Evolutionary conservation across 2,888 invertebrate species (phyloP).

Genomic region (Crepidodera aurea): DNA sequence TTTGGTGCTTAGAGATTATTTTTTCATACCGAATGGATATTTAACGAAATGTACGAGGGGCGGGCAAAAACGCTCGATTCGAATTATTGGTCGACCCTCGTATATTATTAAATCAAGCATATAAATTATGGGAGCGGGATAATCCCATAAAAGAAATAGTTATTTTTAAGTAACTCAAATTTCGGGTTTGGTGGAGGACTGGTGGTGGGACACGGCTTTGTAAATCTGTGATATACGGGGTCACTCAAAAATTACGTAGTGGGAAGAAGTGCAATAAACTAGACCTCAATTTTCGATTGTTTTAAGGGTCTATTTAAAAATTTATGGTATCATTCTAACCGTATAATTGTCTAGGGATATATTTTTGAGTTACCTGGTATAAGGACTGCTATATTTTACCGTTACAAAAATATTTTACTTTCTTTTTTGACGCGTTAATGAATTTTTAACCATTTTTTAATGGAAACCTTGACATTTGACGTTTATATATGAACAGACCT

Average conservation of each 20-base stretch:
- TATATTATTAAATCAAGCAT: conserved; percentile 24
- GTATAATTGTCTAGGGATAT: too few species aligned
- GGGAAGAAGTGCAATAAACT: conserved; percentile 21
- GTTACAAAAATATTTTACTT: conserved; percentile 46
- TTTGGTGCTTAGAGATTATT: conserved; percentile 43
- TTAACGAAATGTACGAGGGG: conserved; percentile 31
- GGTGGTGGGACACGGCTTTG: conserved; percentile 53
- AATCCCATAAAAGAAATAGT: conserved; percentile 39
- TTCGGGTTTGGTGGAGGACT: conserved; percentile 56
- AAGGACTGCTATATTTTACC: conserved; percentile 47
- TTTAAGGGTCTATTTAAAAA: too few species aligned
- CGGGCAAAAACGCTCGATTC: conserved; percentile 21
- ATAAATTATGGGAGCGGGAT: conserved; percentile 31
- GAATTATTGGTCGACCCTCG: conserved; percentile 27
- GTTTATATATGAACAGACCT: too few species aligned
- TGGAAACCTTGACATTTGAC: too few species aligned
- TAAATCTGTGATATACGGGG: conserved; percentile 36
- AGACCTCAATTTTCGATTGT: too few species aligned
- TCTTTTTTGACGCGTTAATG: conserved; percentile 19
- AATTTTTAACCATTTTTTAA: too few species aligned
- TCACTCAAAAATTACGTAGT: conserved; percentile 27
- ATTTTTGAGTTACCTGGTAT: conserved; percentile 38
- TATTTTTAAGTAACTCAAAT: conserved; percentile 46
- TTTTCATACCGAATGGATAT: conserved; percentile 27
- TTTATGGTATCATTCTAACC: too few species aligned